Conservation (phyloP, 2,113 vertebrate genomes). For the Ptychochromis oligacanthus region DNA sequence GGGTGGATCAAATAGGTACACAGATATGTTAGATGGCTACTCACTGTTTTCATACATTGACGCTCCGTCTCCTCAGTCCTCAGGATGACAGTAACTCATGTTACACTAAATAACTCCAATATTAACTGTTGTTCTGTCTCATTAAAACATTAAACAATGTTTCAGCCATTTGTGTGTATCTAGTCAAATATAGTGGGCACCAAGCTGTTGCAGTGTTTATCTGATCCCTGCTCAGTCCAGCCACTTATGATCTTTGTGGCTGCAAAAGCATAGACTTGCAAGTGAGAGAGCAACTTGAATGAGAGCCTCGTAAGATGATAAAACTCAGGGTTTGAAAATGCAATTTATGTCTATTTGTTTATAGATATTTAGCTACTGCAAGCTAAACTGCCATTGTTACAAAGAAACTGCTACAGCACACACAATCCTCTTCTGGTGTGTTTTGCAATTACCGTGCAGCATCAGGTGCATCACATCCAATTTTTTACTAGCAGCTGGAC, state of each 20-base stretch:
- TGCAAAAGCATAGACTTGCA: neutral
- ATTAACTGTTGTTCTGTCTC: no score
- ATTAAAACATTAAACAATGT: no score
- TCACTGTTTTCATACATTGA: neutral
- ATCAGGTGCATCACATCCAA: neutral
- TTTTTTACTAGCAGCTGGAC: no score
- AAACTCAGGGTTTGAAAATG: neutral
- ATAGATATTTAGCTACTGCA: neutral
- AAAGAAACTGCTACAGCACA: neutral
- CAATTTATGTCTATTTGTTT: neutral
- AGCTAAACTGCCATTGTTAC: neutral
- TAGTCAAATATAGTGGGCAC: neutral
- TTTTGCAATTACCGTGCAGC: neutral
- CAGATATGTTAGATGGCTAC: neutral
- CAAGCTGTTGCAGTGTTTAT: neutral
- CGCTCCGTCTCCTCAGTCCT: no score
- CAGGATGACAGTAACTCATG: no score
- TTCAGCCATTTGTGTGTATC: neutral
- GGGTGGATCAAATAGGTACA: neutral
- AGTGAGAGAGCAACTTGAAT: neutral
- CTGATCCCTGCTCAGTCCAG: neutral
- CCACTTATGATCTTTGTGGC: neutral
- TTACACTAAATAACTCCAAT: no score
- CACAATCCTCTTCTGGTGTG: neutral
- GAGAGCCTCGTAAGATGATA: neutral